These are phyloP conservation scores for Heteronetta atricapilla DNA, from an alignment of 2,113 vertebrate species.

Conservation along the genomic window DNA sequence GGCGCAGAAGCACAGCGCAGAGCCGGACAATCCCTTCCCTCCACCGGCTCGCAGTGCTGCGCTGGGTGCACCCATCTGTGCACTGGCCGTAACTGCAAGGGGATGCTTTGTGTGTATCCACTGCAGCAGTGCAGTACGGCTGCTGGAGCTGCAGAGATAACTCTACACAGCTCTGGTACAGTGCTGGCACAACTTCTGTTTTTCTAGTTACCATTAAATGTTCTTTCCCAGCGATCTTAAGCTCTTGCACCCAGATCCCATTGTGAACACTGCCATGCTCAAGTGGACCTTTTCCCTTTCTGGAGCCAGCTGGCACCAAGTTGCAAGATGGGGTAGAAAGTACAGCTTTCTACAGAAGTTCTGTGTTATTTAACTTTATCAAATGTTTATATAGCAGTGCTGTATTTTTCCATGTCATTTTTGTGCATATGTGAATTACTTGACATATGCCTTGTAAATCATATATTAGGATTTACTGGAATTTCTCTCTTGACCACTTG, in stretches of 20 bases:
- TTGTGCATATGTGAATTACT: not conserved
- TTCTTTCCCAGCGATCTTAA: not conserved
- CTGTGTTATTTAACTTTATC: not conserved
- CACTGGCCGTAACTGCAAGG: not conserved
- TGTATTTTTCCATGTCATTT: not conserved
- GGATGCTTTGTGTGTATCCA: not conserved
- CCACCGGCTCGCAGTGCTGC: too few species aligned
- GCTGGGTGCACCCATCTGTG: not conserved
- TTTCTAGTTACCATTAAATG: not conserved
- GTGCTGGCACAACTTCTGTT: not conserved
- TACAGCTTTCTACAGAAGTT: not conserved
- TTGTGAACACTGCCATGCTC: not conserved
- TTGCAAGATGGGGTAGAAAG: not conserved
- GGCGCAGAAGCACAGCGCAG: too few species aligned
- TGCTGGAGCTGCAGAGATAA: not conserved
- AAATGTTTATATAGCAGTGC: not conserved
- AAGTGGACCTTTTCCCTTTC: not conserved
- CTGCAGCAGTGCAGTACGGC: not conserved
- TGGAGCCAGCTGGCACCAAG: not conserved
- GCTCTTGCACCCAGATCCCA: not conserved
- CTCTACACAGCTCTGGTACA: not conserved
- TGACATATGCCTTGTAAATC: not conserved
- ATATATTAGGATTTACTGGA: constrained; percentile 3
- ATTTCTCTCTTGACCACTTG: not conserved
- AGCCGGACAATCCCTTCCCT: too few species aligned